Conservation (phyloP, 2,797 vertebrate species). For the Emys orbicularis region DNA sequence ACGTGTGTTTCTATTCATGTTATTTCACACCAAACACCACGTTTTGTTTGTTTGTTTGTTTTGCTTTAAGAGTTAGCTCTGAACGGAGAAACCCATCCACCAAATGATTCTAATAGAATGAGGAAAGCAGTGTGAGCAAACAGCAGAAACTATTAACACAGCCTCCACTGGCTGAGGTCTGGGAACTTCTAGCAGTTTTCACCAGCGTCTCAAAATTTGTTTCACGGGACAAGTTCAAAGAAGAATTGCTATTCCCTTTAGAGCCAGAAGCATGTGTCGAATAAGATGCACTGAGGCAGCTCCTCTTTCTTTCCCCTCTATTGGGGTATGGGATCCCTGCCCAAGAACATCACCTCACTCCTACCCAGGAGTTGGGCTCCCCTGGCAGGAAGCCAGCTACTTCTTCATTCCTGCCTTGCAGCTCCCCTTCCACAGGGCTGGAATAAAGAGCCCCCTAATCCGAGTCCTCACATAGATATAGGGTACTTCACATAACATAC, state of each 20-base stretch:
- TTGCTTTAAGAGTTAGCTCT: neutral
- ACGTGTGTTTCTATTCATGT: neutral
- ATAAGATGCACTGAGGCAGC: neutral
- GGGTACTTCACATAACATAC: neutral
- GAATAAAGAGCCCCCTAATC: neutral
- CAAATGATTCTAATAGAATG: neutral
- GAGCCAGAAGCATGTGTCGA: neutral
- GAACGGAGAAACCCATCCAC: neutral
- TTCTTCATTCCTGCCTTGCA: neutral
- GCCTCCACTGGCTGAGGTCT: neutral
- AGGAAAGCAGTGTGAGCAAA: neutral
- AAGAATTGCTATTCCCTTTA: neutral
- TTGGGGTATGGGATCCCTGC: neutral
- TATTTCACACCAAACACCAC: neutral
- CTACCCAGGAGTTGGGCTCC: neutral
- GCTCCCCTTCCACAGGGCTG: neutral
- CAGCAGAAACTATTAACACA: neutral
- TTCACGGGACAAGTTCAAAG: neutral
- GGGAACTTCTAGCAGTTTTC: neutral
- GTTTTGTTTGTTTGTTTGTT: no score
- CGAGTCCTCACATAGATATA: neutral
- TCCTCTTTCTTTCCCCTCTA: neutral
- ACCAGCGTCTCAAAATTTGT: neutral
- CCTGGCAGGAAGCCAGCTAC: neutral
- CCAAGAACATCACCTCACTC: neutral